Conservation (phyloP, 2,113 vertebrate genomes). For the Sigmodon hispidus region DNA sequence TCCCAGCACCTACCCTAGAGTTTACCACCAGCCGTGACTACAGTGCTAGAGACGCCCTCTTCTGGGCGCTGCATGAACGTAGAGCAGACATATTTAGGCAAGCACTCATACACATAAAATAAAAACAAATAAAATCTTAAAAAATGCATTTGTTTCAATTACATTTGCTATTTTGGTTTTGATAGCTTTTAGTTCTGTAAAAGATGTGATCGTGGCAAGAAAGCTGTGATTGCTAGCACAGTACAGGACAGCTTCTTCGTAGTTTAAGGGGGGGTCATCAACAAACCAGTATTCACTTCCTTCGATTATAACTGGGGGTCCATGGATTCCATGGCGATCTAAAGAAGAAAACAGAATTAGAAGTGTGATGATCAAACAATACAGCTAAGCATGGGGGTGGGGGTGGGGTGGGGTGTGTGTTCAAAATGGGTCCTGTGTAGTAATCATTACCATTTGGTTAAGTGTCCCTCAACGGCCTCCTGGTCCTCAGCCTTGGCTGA, state of each 20-base stretch:
- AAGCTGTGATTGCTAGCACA: constrained; percentile 90
- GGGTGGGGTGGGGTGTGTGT: too few species aligned
- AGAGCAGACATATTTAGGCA: too few species aligned
- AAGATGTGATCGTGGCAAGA: constrained; percentile 87
- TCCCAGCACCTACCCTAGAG: not conserved
- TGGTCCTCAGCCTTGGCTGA: not conserved
- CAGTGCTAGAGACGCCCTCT: not conserved
- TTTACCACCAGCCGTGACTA: not conserved
- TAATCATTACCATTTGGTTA: not conserved
- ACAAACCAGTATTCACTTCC: constrained; percentile 96
- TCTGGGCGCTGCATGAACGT: not conserved
- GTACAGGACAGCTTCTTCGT: constrained; percentile 90
- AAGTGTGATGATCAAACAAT: not conserved
- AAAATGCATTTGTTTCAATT: constrained; percentile 69
- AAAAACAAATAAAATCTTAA: constrained; percentile 28
- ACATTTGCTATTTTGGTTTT: constrained; percentile 86
- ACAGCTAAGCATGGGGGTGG: not conserved
- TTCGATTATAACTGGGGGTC: constrained; percentile 89
- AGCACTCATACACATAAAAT: not conserved
- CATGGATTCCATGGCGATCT: constrained; percentile 90
- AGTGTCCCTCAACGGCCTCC: not conserved
- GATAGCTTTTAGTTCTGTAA: constrained; percentile 82
- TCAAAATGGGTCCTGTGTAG: not conserved
- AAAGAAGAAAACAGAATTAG: constrained; percentile 47
- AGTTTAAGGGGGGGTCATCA: constrained; percentile 85